Evolutionary conservation across 2,888 invertebrate genomes (phyloP), one percentile per base, ranked within the genome.

Genomic region (Catocala nupta): DNA sequence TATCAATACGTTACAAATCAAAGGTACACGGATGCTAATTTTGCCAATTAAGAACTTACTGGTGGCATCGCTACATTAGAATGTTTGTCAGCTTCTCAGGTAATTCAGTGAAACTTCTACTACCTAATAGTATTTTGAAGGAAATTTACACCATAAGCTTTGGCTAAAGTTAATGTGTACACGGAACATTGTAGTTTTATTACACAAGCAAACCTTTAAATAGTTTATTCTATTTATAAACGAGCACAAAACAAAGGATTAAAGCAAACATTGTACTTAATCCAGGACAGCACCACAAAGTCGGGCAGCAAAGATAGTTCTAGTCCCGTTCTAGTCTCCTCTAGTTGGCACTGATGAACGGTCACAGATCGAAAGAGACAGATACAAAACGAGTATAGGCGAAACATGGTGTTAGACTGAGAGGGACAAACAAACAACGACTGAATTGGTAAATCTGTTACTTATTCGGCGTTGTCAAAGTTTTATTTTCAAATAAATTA

Each of bases 271-370:
- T 52, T 45, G 51, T 51, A 16, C 25, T n/a, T 59, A 52, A 59
- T 59, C 39, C 52, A 36, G 52, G 52, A 6, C 47, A 47, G 47
- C 52, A 52, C 52, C 39, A 47, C 47, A 52, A 52, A 47, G 57
- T 36, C 52, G 25, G 25, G 8, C 25, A 47, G 12, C 39, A 39
- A 47, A 33, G 51, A 52, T 45, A 49, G 42, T 56, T 49, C n/a
- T n/a, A n/a, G n/a, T n/a, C n/a, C n/a, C n/a, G n/a, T n/a, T n/a
- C n/a, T n/a, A n/a, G n/a, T n/a, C n/a, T n/a, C n/a, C n/a, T 47
- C 16, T 39, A 25, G 12, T 59, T 12, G 39, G 39, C 10, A 44
- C 47, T 45, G 52, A 52, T 47, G 52, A 56, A 12, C 48, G 9
- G 25, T 5, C 36, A 36, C 13, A 5, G 49, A 6, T 5, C 0